phyloP scores from a whole-genome alignment of 2,888 invertebrate genomes.

The Tetragonisca angustula region DNA sequence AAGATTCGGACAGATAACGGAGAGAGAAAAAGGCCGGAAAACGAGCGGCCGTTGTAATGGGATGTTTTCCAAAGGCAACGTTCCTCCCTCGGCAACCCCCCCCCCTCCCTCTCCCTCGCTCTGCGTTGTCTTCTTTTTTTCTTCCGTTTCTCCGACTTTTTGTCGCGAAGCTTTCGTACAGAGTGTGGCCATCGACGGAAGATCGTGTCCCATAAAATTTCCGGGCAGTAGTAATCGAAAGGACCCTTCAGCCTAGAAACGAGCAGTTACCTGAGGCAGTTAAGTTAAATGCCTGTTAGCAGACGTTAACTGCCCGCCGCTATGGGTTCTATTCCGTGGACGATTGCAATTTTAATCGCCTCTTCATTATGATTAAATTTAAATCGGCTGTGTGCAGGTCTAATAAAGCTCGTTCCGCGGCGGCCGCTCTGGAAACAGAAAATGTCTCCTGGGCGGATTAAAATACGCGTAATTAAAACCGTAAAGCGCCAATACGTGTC shows the following conservation, averaged over 20 bases:
- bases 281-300: slow-evolving; percentile 84
- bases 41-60: slow-evolving; percentile 10
- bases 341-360: slow-evolving; percentile 83
- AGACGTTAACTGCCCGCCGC: slow-evolving; percentile 81
- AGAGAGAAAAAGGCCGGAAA: slow-evolving; percentile 7
- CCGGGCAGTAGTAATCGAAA: slow-evolving; percentile 80
- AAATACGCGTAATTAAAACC: slow-evolving; percentile 81
- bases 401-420: slow-evolving; percentile 77
- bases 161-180: slow-evolving; percentile 25
- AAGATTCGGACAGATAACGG: slow-evolving; percentile 34
- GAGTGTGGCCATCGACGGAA: slow-evolving; percentile 67
- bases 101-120: background rate
- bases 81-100: background rate
- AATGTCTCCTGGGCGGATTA: slow-evolving; percentile 77
- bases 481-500: slow-evolving; percentile 77
- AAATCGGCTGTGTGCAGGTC: slow-evolving; percentile 78
- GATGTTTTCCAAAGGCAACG: slow-evolving; percentile 26
- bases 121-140: background rate
- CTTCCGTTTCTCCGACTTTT: slow-evolving; percentile 4
- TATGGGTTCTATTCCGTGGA: slow-evolving; percentile 76
- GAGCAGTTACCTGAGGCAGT: slow-evolving; percentile 83
- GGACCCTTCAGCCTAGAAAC: slow-evolving; percentile 83
- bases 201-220: slow-evolving; percentile 80
- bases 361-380: slow-evolving; percentile 83
- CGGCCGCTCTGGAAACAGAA: slow-evolving; percentile 67